Conservation (phyloP, 2,113 vertebrate species). For the Xenus cinereus region DNA sequence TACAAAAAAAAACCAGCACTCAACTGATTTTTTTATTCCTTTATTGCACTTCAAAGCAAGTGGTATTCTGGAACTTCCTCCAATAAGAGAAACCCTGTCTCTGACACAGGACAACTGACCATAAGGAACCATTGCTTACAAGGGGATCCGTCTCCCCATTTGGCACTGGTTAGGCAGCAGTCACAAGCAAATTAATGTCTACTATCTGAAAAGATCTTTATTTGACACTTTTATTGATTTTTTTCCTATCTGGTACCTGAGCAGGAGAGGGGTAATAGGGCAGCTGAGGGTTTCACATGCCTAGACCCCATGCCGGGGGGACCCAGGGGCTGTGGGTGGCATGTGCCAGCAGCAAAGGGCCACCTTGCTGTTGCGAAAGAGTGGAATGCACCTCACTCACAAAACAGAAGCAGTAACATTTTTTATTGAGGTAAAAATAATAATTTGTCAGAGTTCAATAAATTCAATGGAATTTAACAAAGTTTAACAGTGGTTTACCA, state of each 20-base stretch:
- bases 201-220: background rate
- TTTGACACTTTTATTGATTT: background rate
- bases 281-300: accelerated
- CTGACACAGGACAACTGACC: background rate
- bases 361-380: background rate
- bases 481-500: background rate
- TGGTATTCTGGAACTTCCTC: background rate
- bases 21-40: background rate
- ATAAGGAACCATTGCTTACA: background rate
- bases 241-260: background rate
- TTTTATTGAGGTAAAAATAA: background rate
- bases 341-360: background rate
- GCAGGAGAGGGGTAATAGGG: background rate
- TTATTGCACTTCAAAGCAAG: background rate
- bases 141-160: background rate
- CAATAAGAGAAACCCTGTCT: background rate
- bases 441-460: background rate
- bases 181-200: background rate
- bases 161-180: background rate
- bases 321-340: no score
- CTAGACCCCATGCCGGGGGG: background rate
- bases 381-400: background rate
- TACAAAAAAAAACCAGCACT: background rate
- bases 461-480: background rate
- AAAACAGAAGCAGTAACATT: background rate